These are phyloP conservation scores for Lucilia sericata DNA, from an alignment of 1,140 invertebrate genomes.

Conservation along the genomic window DNA sequence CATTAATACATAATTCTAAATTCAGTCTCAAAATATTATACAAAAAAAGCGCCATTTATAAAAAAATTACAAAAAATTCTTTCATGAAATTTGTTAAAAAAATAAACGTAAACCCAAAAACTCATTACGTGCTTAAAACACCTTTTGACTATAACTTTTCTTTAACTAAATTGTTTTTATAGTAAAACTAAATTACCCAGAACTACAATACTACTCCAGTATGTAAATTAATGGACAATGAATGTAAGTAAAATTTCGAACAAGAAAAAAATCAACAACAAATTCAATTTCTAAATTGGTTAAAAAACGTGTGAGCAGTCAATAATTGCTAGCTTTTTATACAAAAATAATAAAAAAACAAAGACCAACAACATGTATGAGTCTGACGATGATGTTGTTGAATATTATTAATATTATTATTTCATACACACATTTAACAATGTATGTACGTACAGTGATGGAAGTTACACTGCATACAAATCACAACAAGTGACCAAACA, in stretches of 20 bases:
- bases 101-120: background rate
- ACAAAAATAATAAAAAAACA: background rate
- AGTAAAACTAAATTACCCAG: background rate
- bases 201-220: background rate
- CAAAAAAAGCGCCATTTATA: no score
- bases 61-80: no score
- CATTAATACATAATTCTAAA: no score
- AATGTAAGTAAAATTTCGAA: background rate
- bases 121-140: background rate
- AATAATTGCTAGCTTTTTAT: background rate
- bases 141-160: background rate
- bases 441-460: background rate
- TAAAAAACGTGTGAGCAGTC: slow-evolving; percentile 3
- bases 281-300: background rate
- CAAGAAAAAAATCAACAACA: background rate
- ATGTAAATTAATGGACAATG: background rate
- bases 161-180: background rate
- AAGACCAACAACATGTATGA: background rate
- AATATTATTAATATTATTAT: slow-evolving; percentile 11
- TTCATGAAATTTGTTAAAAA: background rate
- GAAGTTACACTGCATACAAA: slow-evolving; percentile 17
- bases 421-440: background rate
- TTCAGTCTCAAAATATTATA: no score
- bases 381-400: background rate
- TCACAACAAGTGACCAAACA: background rate